Conservation (phyloP, 2,797 vertebrate species). For the Crax fasciolata region DNA sequence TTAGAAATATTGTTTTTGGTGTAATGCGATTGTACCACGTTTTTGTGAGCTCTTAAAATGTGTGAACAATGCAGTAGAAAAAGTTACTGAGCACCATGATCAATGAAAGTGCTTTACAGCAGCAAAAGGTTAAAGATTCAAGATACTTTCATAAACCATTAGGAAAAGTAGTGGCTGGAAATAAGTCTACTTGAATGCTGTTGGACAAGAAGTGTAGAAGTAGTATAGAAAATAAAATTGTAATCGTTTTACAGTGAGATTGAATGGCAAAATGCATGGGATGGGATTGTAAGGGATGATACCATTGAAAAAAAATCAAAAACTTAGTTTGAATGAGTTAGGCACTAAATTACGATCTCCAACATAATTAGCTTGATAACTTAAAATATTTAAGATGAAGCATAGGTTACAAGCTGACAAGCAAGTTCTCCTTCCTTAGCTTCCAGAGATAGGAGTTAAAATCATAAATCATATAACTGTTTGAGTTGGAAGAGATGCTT, state of each 20-base stretch:
- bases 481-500: no score
- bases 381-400: background rate
- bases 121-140: background rate
- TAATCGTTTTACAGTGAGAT: background rate
- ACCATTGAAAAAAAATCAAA: background rate
- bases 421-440: background rate
- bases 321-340: background rate
- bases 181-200: background rate
- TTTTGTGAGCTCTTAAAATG: background rate
- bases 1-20: background rate
- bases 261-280: background rate
- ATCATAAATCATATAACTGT: background rate
- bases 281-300: background rate
- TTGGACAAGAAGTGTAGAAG: background rate
- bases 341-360: background rate
- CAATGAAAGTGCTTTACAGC: background rate
- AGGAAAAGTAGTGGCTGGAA: background rate
- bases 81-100: background rate
- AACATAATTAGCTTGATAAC: background rate
- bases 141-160: background rate
- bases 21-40: background rate
- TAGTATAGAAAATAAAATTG: background rate
- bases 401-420: background rate
- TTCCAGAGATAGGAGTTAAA: background rate
- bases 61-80: background rate